Evolutionary conservation across 2,113 vertebrate species (phyloP).

Genomic region (Catharus fuscescens): DNA sequence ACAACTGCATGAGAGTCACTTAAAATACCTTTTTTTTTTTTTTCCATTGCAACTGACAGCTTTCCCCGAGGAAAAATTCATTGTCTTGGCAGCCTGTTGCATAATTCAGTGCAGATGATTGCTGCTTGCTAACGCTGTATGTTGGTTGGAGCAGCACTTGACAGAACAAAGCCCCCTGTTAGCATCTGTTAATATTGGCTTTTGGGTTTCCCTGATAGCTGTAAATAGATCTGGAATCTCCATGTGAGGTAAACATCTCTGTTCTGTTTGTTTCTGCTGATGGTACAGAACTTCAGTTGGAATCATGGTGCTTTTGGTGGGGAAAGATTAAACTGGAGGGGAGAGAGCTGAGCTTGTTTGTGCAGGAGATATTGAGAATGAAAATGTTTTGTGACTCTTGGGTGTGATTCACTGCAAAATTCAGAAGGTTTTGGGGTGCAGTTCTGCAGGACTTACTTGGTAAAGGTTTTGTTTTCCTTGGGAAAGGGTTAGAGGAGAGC

Average conservation of each 20-base stretch:
- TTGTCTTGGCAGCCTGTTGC: neutral
- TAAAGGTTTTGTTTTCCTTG: neutral
- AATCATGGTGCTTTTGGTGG: neutral
- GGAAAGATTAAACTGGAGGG: neutral
- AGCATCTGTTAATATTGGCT: neutral
- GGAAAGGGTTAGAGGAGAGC: neutral
- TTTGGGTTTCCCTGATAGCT: neutral
- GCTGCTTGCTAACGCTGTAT: neutral
- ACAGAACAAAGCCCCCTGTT: neutral
- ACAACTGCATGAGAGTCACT: neutral
- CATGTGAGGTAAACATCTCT: neutral
- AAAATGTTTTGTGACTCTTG: neutral
- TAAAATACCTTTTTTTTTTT: neutral
- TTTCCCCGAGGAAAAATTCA: neutral
- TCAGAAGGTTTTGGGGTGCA: neutral
- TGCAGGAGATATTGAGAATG: rapidly evolving
- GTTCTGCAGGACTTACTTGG: neutral
- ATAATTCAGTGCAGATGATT: neutral
- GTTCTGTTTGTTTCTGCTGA: neutral
- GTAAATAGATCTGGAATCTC: neutral
- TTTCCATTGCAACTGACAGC: neutral
- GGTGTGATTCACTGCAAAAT: neutral
- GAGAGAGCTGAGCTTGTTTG: neutral
- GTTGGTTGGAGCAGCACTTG: neutral
- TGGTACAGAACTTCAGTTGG: neutral